Base-by-base conservation (phyloP, 2,888 invertebrate genomes). In the Thera obeliscata region DNA sequence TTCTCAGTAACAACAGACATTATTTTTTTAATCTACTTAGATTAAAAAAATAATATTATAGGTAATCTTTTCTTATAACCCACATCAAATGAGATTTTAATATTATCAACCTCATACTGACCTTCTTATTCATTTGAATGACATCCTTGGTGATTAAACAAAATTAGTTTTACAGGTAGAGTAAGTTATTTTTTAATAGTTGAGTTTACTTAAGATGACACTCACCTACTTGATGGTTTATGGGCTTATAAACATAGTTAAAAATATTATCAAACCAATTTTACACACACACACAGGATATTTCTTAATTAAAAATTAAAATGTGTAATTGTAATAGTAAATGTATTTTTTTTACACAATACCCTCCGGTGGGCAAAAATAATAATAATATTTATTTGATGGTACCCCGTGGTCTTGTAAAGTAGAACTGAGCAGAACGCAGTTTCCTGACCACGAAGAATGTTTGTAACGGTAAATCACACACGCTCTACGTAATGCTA, bases 391-490 rank as follows among this genome's bases (percentile, higher is more conserved):
- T 22, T 22, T 22, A 22, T 22, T 41, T 41, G 41, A 41, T 41
- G 41, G 5, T 41, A 6, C 43, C 9, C 9, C 2, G 43, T 46
- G 9, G 41, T 33, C 46, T 61, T 33, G 6, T 43, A 11, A 61
- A 52, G 55, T 33, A 12, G 33, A 54, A 61, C 54, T 61, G 43
- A 54, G 2, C 11, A 2, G 43, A 41, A 3, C 43, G 43, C 43
- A 11, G 46, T 54, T 52, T 8, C n/a, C 35, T 54, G 43, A 7
- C 7, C 41, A 46, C 33, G 41, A 5, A 46, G n/a, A 61, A 43
- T 33, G 8, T 46, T 41, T 35, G 41, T 60, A 60, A 60, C 50
- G 50, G 60, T 55, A 54, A 4, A 33, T 6, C 33, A 52, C 43
- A 52, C 33, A 33, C 22, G 22, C 22, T 22, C 7, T 2, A 52